Evolutionary conservation across 1,140 invertebrate species (phyloP).

Genomic region (Nilaparvata lugens): DNA sequence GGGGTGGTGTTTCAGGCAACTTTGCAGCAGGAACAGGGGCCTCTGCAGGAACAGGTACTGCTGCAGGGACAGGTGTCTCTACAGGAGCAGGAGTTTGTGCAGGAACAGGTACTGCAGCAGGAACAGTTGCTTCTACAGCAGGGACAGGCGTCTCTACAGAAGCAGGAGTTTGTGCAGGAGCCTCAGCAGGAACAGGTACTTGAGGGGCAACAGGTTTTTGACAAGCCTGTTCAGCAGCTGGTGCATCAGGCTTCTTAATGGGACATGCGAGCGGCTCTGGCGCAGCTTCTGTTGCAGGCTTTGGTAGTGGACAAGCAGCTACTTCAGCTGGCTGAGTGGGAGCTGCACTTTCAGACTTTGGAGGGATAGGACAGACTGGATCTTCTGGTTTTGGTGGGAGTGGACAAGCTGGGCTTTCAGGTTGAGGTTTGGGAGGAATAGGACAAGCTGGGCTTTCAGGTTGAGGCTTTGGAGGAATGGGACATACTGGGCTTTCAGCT

Average conservation of each 20-base stretch:
- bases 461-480: too few relatives aligned
- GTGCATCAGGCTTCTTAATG: not conserved
- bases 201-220: not conserved
- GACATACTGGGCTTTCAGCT: too few relatives aligned
- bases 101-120: not conserved
- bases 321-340: too few relatives aligned
- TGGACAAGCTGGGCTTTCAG: too few relatives aligned
- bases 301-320: too few relatives aligned
- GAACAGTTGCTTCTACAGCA: not conserved
- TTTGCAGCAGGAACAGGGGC: conserved; percentile 16
- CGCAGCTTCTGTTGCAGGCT: too few relatives aligned
- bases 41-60: conserved; percentile 9
- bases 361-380: too few relatives aligned
- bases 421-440: too few relatives aligned
- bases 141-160: not conserved
- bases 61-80: conserved; percentile 16
- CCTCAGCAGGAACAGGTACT: conserved; percentile 14
- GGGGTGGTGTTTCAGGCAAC: conserved; percentile 12
- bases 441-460: too few relatives aligned
- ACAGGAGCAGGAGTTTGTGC: conserved; percentile 18
- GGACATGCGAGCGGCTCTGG: not conserved
- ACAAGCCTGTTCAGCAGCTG: not conserved
- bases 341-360: too few relatives aligned
- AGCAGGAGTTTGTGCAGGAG: conserved; percentile 18
- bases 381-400: too few relatives aligned